phyloP scores from a whole-genome alignment of 2,888 invertebrate genomes.

The Agrochola litura region DNA sequence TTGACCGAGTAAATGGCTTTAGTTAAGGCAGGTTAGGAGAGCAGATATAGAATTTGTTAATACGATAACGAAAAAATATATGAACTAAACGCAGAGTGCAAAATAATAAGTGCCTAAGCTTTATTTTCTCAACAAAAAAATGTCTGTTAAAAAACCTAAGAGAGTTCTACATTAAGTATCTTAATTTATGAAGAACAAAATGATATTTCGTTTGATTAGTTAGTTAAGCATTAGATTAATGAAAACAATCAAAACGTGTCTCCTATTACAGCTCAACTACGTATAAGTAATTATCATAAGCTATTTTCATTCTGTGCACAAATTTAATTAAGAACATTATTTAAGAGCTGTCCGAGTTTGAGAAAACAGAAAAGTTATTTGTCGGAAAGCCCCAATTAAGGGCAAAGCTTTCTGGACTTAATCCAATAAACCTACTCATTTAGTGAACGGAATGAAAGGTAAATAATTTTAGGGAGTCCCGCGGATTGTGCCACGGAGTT shows the following conservation, averaged over 20 bases:
- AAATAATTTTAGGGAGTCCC: slow-evolving; percentile 86
- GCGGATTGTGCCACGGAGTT: slow-evolving; percentile 77
- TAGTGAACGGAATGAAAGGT: slow-evolving; percentile 88
- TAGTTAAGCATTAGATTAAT: slow-evolving; percentile 39
- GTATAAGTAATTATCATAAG: slow-evolving; percentile 72
- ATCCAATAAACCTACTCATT: slow-evolving; percentile 90
- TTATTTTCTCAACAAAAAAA: background rate
- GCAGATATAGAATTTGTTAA: slow-evolving; percentile 7
- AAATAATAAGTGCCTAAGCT: background rate
- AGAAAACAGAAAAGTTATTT: slow-evolving; percentile 90
- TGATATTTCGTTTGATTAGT: slow-evolving; percentile 9
- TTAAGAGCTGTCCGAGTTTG: slow-evolving; percentile 88
- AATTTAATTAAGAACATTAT: slow-evolving; percentile 88
- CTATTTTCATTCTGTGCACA: slow-evolving; percentile 79
- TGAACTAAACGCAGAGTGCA: background rate
- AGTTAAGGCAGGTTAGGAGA: slow-evolving; percentile 51
- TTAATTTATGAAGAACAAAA: slow-evolving; percentile 11
- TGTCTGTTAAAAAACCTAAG: background rate
- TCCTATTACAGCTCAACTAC: slow-evolving; percentile 27
- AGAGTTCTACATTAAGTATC: background rate
- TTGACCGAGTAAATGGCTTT: slow-evolving; percentile 66
- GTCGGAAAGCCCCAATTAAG: slow-evolving; percentile 89
- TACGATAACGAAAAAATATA: background rate
- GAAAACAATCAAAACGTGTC: slow-evolving; percentile 44
- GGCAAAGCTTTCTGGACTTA: slow-evolving; percentile 89